Evolutionary conservation across 2,888 invertebrate genomes (phyloP), one percentile per base, ranked within the genome.

Genomic region (Nemoura dubitans): DNA sequence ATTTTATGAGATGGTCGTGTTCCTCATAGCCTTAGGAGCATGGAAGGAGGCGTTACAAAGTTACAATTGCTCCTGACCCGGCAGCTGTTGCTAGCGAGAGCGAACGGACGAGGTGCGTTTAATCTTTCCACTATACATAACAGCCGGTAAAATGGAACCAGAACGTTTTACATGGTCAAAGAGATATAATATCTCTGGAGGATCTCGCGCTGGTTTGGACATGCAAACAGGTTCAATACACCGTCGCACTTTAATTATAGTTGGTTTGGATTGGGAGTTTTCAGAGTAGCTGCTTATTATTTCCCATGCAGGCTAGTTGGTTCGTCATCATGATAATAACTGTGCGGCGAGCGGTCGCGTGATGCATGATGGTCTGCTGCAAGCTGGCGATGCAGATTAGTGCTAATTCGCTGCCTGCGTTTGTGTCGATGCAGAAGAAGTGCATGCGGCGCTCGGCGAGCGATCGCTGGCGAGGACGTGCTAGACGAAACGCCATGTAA

Each of bases 211-310:
- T 16, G 59, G 59, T 59, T 59, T n/a, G 26, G 3, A n/a, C 84
- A 84, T 59, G 84, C 84, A 84, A 84, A 84, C 76, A 28, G 84
- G 84, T 84, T 84, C 84, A 84, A 76, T 76, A 84, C 83, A 59
- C 83, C 28, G 26, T 59, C 59, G 59, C 59, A 59, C 16, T 59
- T 59, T 59, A 59, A 59, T 59, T 59, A 59, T 21, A 59, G 16
- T 59, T 59, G 21, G 59, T 59, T 59, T 14, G 25, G 59, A 59
- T 21, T 10, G 3, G n/a, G 10, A 36, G 36, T 36, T 36, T 36
- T 36, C 36, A 59, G 21, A 59, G 59, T 59, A 21, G 59, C 59
- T 59, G 59, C 14, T 21, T 59, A 59, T 59, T 10, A 59, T 59
- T 59, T 21, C 36, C 36, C 36, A 10, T 36, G 36, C 59, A 59